A percentile compares a stretch with the other conserved stretches of the same genome.
phyloP scores from a whole-genome alignment of 30 jellyfish, hydroid and myxozoan genomes.

The Aurelia aurita region DNA sequence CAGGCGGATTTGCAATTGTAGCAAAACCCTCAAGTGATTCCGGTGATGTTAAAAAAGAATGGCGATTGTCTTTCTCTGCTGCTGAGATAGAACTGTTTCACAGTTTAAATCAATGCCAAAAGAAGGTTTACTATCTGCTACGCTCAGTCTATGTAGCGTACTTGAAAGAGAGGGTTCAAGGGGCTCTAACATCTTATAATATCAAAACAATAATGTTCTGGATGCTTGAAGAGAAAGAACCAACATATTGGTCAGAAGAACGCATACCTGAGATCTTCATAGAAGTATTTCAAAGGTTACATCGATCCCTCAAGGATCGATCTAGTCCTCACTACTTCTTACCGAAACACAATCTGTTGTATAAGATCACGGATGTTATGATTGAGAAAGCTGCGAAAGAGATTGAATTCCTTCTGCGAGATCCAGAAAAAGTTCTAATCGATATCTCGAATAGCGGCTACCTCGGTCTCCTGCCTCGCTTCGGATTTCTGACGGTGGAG shows the following conservation, averaged over 20 bases:
- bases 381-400: background rate
- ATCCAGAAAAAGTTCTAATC: background rate
- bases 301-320: slow-evolving; percentile 15
- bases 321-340: slow-evolving; percentile 31
- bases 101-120: background rate
- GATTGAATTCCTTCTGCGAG: background rate
- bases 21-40: slow-evolving; percentile 7
- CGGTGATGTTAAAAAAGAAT: slow-evolving; percentile 16
- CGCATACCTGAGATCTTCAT: slow-evolving; percentile 4
- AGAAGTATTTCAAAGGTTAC: background rate
- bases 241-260: slow-evolving; percentile 3
- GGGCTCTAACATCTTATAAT: slow-evolving; percentile 12
- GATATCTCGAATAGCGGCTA: slow-evolving; percentile 9
- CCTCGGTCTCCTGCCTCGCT: slow-evolving; percentile 28
- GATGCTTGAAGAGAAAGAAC: background rate
- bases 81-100: background rate
- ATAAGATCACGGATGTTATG: background rate
- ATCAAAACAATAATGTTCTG: slow-evolving; percentile 1
- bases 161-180: background rate
- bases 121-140: slow-evolving; percentile 8
- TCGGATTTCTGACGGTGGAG: background rate
- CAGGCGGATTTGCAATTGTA: background rate
- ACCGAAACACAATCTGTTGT: slow-evolving; percentile 3
- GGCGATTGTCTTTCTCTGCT: slow-evolving; percentile 27
- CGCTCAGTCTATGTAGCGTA: slow-evolving; percentile 16